Evolutionary conservation across 2,797 vertebrate genomes (phyloP).

Genomic region (Phyllotis vaccarum): DNA sequence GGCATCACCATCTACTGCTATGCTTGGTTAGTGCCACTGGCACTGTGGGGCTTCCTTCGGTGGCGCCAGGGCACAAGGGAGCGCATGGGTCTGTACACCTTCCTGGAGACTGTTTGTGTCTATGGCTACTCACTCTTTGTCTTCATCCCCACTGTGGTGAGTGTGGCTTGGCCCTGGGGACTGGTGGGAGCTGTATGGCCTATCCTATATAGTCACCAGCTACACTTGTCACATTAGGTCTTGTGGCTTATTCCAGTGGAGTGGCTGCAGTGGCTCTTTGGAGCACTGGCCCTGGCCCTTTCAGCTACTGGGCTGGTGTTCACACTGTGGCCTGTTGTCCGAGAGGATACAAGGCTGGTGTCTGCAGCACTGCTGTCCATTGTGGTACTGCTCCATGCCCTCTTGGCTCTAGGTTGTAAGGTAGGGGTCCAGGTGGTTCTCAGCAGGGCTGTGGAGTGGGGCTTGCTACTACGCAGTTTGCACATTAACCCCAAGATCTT

Average conservation of each 20-base stretch:
- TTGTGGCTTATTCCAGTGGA: conserved; percentile 91
- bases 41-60: conserved; percentile 93
- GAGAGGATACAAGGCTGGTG: conserved; percentile 89
- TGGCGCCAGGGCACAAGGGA: conserved; percentile 90
- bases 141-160: conserved; percentile 94
- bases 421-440: conserved; percentile 77
- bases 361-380: conserved; percentile 86
- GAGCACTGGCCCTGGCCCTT: conserved; percentile 89
- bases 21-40: conserved; percentile 92
- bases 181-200: accelerated
- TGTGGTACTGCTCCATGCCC: conserved; percentile 90
- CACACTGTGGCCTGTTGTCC: conserved; percentile 92
- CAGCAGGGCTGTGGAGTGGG: neutral
- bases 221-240: conserved; percentile 84
- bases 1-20: conserved; percentile 92
- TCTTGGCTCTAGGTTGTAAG: conserved; percentile 93
- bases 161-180: conserved; percentile 61
- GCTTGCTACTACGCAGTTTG: neutral
- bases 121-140: conserved; percentile 95
- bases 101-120: conserved; percentile 93
- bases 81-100: conserved; percentile 89
- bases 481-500: neutral
- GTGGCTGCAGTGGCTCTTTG: conserved; percentile 91
- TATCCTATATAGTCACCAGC: neutral
- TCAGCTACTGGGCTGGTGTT: conserved; percentile 91